Evolutionary conservation across 2,888 invertebrate genomes (phyloP).

Genomic region (Scaptomyza reducta): DNA sequence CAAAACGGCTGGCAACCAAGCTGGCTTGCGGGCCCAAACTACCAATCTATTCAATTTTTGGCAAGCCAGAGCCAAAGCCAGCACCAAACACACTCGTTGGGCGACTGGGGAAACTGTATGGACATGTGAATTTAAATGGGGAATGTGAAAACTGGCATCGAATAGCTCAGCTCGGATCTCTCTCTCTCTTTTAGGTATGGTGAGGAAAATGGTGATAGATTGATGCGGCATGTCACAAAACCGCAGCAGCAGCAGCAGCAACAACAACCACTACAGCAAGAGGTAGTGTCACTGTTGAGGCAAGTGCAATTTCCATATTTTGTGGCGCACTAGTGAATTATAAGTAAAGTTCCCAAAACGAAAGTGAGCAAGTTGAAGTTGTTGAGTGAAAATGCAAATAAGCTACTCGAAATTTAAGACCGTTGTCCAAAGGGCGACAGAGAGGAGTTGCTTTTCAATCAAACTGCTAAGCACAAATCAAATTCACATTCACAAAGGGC

Average conservation of each 20-base stretch:
- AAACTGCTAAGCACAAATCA: conserved; percentile 55
- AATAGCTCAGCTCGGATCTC: conserved; percentile 6
- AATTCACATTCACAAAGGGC: conserved; percentile 44
- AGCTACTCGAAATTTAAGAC: conserved; percentile 26
- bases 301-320: conserved; percentile 73
- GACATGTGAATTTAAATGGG: conserved; percentile 8
- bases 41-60: conserved; percentile 73
- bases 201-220: conserved; percentile 74
- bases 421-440: conserved; percentile 20
- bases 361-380: conserved; percentile 7
- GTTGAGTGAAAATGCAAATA: conserved; percentile 53
- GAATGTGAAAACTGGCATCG: conserved; percentile 25
- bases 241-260: conserved; percentile 53
- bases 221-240: conserved; percentile 77
- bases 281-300: conserved; percentile 34
- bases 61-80: conserved; percentile 14
- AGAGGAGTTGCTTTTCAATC: conserved; percentile 41
- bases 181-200: conserved; percentile 23
- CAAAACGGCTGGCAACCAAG: conserved; percentile 63
- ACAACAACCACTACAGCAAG: conserved; percentile 3
- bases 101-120: conserved; percentile 6
- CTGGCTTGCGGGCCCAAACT: conserved; percentile 36
- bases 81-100: conserved; percentile 13
- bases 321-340: conserved; percentile 51
- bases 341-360: conserved; percentile 45